Conservation (phyloP, 2,113 vertebrate genomes). For the Phylloscopus trochilus region DNA sequence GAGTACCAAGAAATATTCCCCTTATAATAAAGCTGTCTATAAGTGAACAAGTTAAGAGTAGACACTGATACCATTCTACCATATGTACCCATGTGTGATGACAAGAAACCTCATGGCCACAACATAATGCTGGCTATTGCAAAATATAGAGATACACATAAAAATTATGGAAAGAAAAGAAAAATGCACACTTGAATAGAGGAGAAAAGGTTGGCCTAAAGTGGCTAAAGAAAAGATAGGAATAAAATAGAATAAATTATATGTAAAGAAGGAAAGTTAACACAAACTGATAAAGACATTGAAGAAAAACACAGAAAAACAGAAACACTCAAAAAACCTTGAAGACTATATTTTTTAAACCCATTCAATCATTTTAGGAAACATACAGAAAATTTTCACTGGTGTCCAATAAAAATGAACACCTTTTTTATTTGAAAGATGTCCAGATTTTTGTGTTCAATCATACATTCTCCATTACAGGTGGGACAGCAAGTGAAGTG, state of each 20-base stretch:
- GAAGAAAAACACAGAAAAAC: not conserved
- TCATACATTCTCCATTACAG: not conserved
- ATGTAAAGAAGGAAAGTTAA: not conserved
- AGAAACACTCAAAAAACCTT: not conserved
- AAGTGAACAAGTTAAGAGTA: not conserved
- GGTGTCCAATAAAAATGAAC: not conserved
- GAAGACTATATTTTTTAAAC: not conserved
- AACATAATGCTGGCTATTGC: not conserved
- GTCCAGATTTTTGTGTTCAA: not conserved
- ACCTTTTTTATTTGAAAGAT: not conserved
- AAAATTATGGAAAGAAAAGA: not conserved
- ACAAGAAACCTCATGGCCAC: not conserved
- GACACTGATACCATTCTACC: not conserved
- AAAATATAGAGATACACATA: not conserved
- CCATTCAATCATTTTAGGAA: not conserved
- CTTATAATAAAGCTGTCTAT: not conserved
- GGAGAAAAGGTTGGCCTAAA: not conserved
- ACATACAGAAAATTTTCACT: not conserved
- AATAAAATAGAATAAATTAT: not conserved
- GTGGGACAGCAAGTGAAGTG: not conserved
- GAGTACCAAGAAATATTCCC: not conserved
- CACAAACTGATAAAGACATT: not conserved
- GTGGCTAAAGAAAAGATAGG: not conserved
- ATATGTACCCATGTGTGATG: not conserved
- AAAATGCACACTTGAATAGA: not conserved